phyloP scores from a whole-genome alignment of 2,797 vertebrate species.

The Silurus aristotelis region DNA sequence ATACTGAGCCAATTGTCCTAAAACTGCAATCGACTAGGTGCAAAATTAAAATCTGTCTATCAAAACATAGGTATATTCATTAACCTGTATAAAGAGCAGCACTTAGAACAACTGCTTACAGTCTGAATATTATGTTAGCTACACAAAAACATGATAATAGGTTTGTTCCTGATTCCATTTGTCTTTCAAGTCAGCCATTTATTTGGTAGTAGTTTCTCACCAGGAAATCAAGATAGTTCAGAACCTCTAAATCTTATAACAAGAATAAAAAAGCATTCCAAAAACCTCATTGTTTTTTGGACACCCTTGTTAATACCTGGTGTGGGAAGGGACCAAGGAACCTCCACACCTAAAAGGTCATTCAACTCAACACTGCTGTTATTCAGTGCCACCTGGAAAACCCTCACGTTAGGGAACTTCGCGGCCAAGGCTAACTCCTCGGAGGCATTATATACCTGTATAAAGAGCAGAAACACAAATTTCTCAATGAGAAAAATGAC shows the following conservation, averaged over 20 bases:
- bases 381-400: constrained; percentile 73
- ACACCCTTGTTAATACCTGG: constrained; percentile 64
- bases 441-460: constrained; percentile 81
- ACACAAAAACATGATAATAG: neutral
- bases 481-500: neutral
- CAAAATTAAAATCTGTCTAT: neutral
- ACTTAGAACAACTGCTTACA: neutral
- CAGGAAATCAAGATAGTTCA: neutral
- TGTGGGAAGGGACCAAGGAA: constrained; percentile 82
- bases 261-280: neutral
- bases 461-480: neutral
- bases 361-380: constrained; percentile 69
- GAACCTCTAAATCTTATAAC: neutral
- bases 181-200: neutral
- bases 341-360: constrained; percentile 73
- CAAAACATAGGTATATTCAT: neutral
- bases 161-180: neutral
- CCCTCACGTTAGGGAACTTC: constrained; percentile 77
- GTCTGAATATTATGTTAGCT: neutral
- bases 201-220: neutral
- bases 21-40: too few relatives aligned
- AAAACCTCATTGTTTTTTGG: neutral
- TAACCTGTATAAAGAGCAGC: neutral
- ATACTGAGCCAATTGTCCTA: neutral
- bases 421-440: constrained; percentile 69